Evolutionary conservation across 2,797 vertebrate genomes (phyloP), one percentile per base, ranked within the genome.

Genomic region (Salarias fasciatus): DNA sequence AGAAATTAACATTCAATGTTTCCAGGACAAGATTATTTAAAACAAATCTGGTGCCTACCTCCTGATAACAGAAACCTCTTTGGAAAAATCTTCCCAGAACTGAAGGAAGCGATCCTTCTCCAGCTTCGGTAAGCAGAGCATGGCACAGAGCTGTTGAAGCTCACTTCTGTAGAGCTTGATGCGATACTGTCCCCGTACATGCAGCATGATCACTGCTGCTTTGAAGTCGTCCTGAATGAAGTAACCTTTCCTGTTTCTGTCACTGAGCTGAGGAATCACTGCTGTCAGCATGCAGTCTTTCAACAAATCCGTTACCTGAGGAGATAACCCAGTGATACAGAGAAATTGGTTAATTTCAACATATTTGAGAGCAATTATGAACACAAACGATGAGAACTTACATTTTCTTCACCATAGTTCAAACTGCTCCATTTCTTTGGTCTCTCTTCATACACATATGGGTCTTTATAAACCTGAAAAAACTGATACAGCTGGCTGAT

Each of bases 401-500:
- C 97, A 70, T 98, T 65, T 0, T 85, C 6, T 47, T 33, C 0
- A 0, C 68, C 55, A 3, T 94, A 96, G 0, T 53, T 0, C 8
- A 95, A 63, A 1, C 68, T 13, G 0, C 0, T 0, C 96, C 95
- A 97, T 0, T 0, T 13, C 15, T 13, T 60, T 0, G 0, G 0
- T 0, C 0, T 0, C 0, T 69, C 74, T 0, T 95, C 94, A 6
- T 49, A 79, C 0, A 98, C 73, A 59, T 0, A 52, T 0, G 93
- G 94, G 0, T 72, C 2, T 0, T 0, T 18, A 8, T 92, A 85
- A 3, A 95, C 80, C 0, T 1, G 0, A 2, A 58, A 53, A 53
- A 98, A 96, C 87, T 99, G 97, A 0, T 0, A 8, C 0, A 98
- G 82, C 33, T 96, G 96, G 1, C 0, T 3, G 0, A 88, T 0